Conservation (phyloP, 2,797 vertebrate genomes). For the Micromesistius poutassou region DNA sequence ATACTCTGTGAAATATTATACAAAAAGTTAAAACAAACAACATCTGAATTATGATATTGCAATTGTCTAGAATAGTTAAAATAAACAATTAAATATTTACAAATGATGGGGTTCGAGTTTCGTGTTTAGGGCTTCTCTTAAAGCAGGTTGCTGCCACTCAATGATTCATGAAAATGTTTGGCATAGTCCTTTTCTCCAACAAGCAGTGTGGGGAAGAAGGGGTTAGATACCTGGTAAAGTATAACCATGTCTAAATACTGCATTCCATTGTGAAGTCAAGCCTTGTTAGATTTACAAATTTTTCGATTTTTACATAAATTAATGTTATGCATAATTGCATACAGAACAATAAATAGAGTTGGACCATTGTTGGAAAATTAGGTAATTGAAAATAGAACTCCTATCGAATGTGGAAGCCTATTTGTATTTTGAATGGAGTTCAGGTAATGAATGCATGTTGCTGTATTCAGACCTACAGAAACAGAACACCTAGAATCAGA, state of each 20-base stretch:
- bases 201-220: neutral
- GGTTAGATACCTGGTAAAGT: neutral
- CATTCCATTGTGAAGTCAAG: neutral
- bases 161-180: neutral
- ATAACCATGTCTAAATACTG: neutral
- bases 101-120: neutral
- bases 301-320: neutral
- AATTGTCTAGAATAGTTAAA: neutral
- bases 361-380: neutral
- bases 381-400: neutral
- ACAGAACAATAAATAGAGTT: neutral
- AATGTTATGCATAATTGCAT: neutral
- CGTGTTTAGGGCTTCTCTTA: neutral
- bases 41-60: neutral
- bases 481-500: neutral
- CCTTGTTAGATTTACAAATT: neutral
- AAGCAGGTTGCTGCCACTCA: neutral
- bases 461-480: neutral
- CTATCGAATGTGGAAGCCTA: neutral
- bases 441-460: neutral
- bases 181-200: neutral
- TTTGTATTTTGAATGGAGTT: neutral
- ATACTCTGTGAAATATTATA: neutral
- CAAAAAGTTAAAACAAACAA: neutral
- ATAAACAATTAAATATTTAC: neutral